A percentile compares a stretch with the other conserved stretches of the same genome.
Evolutionary conservation across 2,888 invertebrate genomes (phyloP).

Genomic region (Geotrupes spiniger): DNA sequence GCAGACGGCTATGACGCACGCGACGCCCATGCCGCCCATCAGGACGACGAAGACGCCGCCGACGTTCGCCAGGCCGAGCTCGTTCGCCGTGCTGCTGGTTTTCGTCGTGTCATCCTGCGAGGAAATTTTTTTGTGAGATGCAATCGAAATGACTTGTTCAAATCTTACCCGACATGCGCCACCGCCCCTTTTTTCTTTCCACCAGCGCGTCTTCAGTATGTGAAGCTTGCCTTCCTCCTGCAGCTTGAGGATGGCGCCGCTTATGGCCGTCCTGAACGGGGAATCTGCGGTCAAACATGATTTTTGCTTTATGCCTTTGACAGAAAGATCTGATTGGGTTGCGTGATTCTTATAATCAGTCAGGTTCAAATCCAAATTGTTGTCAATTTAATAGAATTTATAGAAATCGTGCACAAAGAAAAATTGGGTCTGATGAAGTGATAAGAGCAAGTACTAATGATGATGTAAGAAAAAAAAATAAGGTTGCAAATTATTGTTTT

Average conservation of each 20-base stretch:
- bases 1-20: slow-evolving; percentile 89
- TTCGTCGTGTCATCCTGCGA: slow-evolving; percentile 78
- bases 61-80: slow-evolving; percentile 90
- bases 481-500: no score
- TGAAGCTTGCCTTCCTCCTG: slow-evolving; percentile 95
- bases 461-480: no score
- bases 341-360: no score
- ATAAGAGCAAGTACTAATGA: no score
- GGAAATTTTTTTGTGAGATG: no score
- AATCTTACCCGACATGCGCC: slow-evolving; percentile 76
- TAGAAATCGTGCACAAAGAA: no score
- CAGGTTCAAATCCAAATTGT: background rate
- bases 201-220: slow-evolving; percentile 94
- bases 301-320: background rate
- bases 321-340: no score
- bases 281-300: slow-evolving; percentile 68
- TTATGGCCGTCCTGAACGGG: slow-evolving; percentile 89
- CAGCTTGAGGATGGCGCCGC: slow-evolving; percentile 89
- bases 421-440: no score
- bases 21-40: slow-evolving; percentile 88
- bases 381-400: no score
- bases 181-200: slow-evolving; percentile 91
- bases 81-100: slow-evolving; percentile 82
- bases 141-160: background rate
- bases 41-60: slow-evolving; percentile 96